These are phyloP conservation scores for Salticus scenicus DNA, from an alignment of 2,888 invertebrate species.

Conservation along the genomic window DNA sequence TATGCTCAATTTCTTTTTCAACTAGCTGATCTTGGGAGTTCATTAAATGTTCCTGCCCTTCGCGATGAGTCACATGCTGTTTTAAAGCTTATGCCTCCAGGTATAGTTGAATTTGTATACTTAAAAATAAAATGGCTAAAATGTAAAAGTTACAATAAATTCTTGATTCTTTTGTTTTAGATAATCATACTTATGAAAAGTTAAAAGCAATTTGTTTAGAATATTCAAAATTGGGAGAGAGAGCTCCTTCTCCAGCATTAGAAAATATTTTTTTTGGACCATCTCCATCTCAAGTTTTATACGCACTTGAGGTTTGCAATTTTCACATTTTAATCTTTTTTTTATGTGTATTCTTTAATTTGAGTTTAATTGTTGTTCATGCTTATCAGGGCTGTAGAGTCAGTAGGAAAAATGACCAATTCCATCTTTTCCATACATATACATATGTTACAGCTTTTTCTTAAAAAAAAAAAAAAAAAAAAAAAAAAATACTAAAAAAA, in stretches of 20 bases:
- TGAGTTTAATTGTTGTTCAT: no score
- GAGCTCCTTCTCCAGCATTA: conserved; percentile 76
- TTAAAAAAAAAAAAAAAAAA: no score
- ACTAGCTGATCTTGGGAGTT: conserved; percentile 90
- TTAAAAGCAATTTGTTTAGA: conserved; percentile 79
- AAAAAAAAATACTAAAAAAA: no score
- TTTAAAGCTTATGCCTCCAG: conserved; percentile 87
- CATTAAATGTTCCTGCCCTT: conserved; percentile 85
- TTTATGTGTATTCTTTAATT: no score
- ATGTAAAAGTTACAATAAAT: no score
- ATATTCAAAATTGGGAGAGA: conserved; percentile 75
- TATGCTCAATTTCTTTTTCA: conserved; percentile 79
- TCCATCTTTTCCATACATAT: no score
- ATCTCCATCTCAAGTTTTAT: conserved; percentile 83
- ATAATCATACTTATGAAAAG: conserved; percentile 78
- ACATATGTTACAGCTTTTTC: no score
- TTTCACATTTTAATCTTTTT: background rate
- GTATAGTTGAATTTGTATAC: conserved; percentile 72
- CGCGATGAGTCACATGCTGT: conserved; percentile 89
- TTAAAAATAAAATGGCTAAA: no score
- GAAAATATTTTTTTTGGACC: conserved; percentile 80
- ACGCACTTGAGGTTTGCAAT: conserved; percentile 82
- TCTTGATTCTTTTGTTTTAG: conserved; percentile 73
- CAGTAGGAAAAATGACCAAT: no score
- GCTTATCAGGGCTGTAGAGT: no score